Evolutionary conservation across 1,140 invertebrate species (phyloP).

Genomic region (Gryon sp.): DNA sequence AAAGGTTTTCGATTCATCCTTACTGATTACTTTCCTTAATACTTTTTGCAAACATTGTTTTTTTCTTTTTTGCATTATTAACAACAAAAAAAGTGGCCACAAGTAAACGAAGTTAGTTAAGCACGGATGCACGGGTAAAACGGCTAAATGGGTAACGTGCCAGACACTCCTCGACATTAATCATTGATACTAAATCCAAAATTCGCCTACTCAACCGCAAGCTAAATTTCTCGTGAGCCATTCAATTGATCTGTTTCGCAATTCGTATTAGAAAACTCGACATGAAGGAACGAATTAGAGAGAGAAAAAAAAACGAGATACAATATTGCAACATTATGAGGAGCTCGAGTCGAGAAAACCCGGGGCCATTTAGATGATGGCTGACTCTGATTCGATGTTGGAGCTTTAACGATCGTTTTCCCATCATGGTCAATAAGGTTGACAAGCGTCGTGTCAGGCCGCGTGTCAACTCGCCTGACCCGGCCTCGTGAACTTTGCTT

Average conservation of each 20-base stretch:
- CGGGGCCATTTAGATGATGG: conserved; percentile 4
- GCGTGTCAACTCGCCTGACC: conserved; percentile 67
- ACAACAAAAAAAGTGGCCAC: too few relatives aligned
- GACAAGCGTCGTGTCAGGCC: conserved; percentile 65
- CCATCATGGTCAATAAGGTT: conserved; percentile 65
- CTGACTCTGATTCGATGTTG: conserved; percentile 17
- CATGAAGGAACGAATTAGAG: conserved; percentile 15
- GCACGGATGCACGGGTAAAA: too few relatives aligned
- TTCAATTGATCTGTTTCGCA: conserved; percentile 18
- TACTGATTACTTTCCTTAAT: too few relatives aligned
- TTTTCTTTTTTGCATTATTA: too few relatives aligned
- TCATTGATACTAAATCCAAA: conserved; percentile 6
- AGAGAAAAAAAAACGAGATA: conserved; percentile 20
- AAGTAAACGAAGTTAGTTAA: too few relatives aligned
- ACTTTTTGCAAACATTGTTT: too few relatives aligned
- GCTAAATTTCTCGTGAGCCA: conserved; percentile 7
- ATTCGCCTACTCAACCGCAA: conserved; percentile 2
- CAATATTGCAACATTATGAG: conserved; percentile 19
- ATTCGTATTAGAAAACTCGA: not conserved
- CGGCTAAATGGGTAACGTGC: too few relatives aligned
- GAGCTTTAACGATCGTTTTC: conserved; percentile 56
- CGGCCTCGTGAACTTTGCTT: conserved; percentile 74
- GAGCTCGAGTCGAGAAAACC: conserved; percentile 2
- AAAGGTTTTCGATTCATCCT: too few relatives aligned
- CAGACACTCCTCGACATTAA: not conserved